These are phyloP conservation scores for Platalea minor DNA, from an alignment of 2,797 vertebrate species.

Conservation along the genomic window DNA sequence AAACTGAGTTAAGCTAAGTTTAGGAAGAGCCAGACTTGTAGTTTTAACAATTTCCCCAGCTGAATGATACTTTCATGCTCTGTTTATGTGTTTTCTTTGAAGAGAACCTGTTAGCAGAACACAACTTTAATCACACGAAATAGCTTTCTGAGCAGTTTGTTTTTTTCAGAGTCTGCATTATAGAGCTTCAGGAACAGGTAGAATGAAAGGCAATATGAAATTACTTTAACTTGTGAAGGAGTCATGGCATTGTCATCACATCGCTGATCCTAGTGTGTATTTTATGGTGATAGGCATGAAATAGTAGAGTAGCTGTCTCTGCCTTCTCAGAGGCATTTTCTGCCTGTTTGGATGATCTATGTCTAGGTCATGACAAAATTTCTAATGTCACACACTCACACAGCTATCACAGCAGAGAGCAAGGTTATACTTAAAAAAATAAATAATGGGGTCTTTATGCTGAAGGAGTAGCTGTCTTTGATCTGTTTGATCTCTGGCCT, in stretches of 20 bases:
- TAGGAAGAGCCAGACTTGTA: neutral
- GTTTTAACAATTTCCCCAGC: neutral
- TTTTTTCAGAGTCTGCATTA: neutral
- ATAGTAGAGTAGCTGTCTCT: neutral
- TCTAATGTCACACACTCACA: neutral
- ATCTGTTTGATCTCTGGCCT: neutral
- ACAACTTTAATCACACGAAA: neutral
- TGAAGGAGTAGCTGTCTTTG: neutral
- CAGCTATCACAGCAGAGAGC: neutral
- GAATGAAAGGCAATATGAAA: neutral
- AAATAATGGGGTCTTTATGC: neutral
- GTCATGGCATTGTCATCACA: neutral
- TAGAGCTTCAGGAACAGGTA: neutral
- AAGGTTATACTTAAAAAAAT: neutral
- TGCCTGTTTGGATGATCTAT: neutral
- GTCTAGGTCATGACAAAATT: neutral
- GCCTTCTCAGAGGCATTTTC: neutral
- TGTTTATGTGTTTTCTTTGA: neutral
- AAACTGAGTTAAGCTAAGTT: neutral
- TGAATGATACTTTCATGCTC: neutral
- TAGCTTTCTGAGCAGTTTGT: neutral
- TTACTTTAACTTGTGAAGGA: neutral
- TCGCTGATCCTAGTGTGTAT: neutral
- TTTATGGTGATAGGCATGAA: neutral
- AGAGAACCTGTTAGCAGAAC: neutral